Evolutionary conservation across 2,113 vertebrate genomes (phyloP).

Genomic region (Carassius carassius): DNA sequence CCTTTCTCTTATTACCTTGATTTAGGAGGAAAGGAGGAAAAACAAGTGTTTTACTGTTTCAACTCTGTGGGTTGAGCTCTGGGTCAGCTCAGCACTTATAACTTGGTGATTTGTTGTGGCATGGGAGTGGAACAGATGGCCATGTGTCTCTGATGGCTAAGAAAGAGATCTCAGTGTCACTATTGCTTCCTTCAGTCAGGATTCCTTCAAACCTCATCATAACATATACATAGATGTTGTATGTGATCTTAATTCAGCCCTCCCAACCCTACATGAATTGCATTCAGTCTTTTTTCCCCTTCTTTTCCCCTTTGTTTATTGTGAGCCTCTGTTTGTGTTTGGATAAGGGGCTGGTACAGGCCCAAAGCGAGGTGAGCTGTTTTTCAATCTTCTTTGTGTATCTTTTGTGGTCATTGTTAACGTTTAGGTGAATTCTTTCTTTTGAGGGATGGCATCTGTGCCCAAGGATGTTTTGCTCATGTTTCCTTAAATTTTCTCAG

Average conservation of each 20-base stretch:
- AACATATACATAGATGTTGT: slow-evolving; percentile 15
- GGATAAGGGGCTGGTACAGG: slow-evolving; percentile 24
- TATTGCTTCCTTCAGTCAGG: background rate
- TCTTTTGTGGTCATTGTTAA: slow-evolving; percentile 26
- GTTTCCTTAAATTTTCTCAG: slow-evolving; percentile 32
- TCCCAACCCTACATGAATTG: slow-evolving; percentile 36
- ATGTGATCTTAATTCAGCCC: slow-evolving; percentile 38
- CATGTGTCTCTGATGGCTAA: slow-evolving; percentile 37
- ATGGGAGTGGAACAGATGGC: slow-evolving; percentile 56
- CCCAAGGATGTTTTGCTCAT: background rate
- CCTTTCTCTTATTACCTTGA: slow-evolving; percentile 73
- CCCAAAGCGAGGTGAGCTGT: slow-evolving; percentile 30
- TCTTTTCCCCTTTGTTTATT: slow-evolving; percentile 33
- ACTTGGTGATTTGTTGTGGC: slow-evolving; percentile 69
- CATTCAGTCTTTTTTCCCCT: background rate
- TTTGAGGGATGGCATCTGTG: slow-evolving; percentile 8
- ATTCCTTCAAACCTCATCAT: slow-evolving; percentile 30
- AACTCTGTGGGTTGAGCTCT: slow-evolving; percentile 55
- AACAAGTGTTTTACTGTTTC: slow-evolving; percentile 60
- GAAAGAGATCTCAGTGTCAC: slow-evolving; percentile 24
- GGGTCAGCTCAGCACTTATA: slow-evolving; percentile 72
- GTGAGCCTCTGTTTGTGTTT: slow-evolving; percentile 37
- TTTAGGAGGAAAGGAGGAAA: slow-evolving; percentile 58
- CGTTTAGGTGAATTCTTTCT: slow-evolving; percentile 16
- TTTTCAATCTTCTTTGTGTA: slow-evolving; percentile 28